phyloP scores from a whole-genome alignment of 2,113 vertebrate species.

The Bufo bufo region DNA sequence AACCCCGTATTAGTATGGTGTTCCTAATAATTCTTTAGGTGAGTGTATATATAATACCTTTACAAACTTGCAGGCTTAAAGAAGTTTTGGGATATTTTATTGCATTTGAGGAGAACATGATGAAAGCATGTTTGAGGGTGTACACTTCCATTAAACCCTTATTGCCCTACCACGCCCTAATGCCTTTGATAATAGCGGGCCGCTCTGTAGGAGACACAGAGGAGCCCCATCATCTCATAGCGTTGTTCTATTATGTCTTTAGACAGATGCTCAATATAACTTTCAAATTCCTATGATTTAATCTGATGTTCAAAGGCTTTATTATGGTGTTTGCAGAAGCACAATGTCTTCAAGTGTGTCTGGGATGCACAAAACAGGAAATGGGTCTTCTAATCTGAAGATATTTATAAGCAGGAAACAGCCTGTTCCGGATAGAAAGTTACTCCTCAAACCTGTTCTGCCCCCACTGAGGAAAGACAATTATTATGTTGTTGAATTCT shows the following conservation, averaged over 20 bases:
- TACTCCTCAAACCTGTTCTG: neutral
- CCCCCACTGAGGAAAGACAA: neutral
- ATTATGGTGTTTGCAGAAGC: neutral
- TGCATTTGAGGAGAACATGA: too few relatives aligned
- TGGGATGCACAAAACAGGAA: neutral
- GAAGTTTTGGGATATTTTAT: too few relatives aligned
- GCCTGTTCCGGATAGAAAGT: neutral
- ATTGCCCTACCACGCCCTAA: neutral
- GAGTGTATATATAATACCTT: too few relatives aligned
- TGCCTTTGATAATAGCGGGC: neutral
- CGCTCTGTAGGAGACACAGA: neutral
- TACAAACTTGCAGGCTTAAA: too few relatives aligned
- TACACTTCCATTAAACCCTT: too few relatives aligned
- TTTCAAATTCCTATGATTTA: neutral
- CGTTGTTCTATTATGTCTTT: neutral
- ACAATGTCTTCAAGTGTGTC: neutral
- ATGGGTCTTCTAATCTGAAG: neutral
- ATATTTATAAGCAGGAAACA: neutral
- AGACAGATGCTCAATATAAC: neutral
- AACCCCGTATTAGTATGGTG: too few relatives aligned
- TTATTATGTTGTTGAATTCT: neutral
- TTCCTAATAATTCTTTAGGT: too few relatives aligned
- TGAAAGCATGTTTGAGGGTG: too few relatives aligned
- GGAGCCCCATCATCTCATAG: neutral
- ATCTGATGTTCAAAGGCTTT: neutral